phyloP scores from a whole-genome alignment of 2,113 vertebrate species.

The Chloebia gouldiae region DNA sequence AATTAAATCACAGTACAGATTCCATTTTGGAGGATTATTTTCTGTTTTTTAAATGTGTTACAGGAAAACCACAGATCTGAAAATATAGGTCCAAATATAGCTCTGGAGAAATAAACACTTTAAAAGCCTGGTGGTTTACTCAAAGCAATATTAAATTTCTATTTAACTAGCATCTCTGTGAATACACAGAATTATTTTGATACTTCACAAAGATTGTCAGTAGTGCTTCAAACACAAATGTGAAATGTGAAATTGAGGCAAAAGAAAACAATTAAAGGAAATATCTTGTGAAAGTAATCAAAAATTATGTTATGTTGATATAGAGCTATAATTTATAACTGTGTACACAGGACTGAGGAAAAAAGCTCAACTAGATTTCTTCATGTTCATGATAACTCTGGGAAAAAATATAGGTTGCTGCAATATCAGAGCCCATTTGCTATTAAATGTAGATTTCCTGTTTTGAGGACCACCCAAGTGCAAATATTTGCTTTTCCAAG shows the following conservation, averaged over 20 bases:
- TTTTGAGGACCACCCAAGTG: not conserved
- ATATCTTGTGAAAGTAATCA: not conserved
- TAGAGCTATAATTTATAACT: not conserved
- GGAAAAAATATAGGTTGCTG: not conserved
- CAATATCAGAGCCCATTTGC: not conserved
- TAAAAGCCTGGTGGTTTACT: not conserved
- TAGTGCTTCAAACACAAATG: not conserved
- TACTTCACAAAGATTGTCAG: not conserved
- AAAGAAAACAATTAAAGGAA: not conserved
- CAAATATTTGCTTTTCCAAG: not conserved
- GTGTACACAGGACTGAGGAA: not conserved
- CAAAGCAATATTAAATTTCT: slow-evolving; percentile 44
- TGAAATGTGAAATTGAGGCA: not conserved
- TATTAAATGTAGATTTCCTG: not conserved
- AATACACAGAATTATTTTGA: not conserved
- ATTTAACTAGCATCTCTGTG: not conserved
- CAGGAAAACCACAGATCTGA: not conserved
- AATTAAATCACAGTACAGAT: slow-evolving; percentile 16
- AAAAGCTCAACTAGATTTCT: not conserved
- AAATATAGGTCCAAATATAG: not conserved
- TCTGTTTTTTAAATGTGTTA: not conserved
- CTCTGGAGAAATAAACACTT: not conserved
- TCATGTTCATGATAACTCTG: not conserved
- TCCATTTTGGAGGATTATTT: slow-evolving; percentile 13
- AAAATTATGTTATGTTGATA: not conserved